Percentiles rank a stretch among this genome's conserved stretches.
Evolutionary conservation across 2,797 vertebrate species (phyloP).

Genomic region (Spheniscus humboldti): DNA sequence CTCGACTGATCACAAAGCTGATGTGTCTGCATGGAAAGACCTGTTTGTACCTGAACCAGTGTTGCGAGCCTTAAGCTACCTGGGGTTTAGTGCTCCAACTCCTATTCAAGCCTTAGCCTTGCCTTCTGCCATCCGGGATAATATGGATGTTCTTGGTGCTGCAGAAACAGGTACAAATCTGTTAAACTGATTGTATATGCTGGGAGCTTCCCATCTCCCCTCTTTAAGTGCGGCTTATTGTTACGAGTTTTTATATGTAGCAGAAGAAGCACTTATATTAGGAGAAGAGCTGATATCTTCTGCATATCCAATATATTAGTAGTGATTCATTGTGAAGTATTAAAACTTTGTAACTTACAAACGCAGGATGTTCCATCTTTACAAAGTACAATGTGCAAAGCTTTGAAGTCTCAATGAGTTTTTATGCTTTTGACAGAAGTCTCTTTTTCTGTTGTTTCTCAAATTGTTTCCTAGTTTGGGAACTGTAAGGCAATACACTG

Average conservation of each 20-base stretch:
- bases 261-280: background rate
- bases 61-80: constrained; percentile 82
- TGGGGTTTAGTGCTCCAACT: constrained; percentile 91
- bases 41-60: constrained; percentile 88
- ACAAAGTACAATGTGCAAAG: background rate
- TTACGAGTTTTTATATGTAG: background rate
- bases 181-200: background rate
- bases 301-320: background rate
- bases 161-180: constrained; percentile 89
- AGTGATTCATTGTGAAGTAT: background rate
- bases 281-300: background rate
- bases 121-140: constrained; percentile 91
- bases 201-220: background rate
- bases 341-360: background rate
- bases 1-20: constrained; percentile 66
- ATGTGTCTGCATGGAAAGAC: constrained; percentile 88
- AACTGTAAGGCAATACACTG: background rate
- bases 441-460: background rate
- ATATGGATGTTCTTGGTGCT: constrained; percentile 90
- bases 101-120: constrained; percentile 90
- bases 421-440: background rate
- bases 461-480: background rate
- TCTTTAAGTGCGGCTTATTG: background rate
- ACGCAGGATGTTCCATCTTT: accelerated
- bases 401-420: background rate